Evolutionary conservation across 2,888 invertebrate genomes (phyloP), one percentile per base, ranked within the genome.

Genomic region (Acleris laterana): DNA sequence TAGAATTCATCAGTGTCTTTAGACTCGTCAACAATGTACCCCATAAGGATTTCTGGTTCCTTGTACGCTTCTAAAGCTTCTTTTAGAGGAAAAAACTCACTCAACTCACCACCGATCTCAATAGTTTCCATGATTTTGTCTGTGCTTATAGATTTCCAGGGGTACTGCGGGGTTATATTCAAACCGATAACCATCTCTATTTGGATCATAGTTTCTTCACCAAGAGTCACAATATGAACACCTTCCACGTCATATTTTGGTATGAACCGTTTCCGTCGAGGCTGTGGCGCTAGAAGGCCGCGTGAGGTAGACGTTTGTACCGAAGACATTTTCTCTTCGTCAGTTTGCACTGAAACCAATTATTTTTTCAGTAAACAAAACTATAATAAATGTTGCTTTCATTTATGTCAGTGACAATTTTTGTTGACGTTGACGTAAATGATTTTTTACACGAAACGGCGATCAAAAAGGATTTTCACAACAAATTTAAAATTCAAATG

Each of bases 111-210:
- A 51, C 94, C 91, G 0, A 93, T 70, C 3, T 95, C 94, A 56
- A 96, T 90, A 61, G 93, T 90, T 73, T 96, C 95, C 58, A 94
- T 88, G 1, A 97, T 86, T 52, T 93, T 87, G 42, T 94, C 93
- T 80, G 94, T 96, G 20, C 87, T 88, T 0, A 96, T 87, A 68
- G 89, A 91, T 69, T 95, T 95, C 96, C 96, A 97, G 0, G 96
- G 96, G 75, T 94, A 95, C 79, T 96, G 96, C 19, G 95, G 94
- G 1, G 95, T 96, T 0, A 97, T 94, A 77, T 96, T 93, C 46
- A 93, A 88, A 0, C 96, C 96, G 50, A 96, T 94, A 2, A 94
- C 93, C 72, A 95, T 91, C 68, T 95, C 95, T 13, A 96, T 82
- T 60, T 93, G 91, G 70, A 93, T 87, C 77, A 95, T 95, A 16